Conservation (phyloP, 2,113 vertebrate species). For the Myanophis thanlyinensis region DNA sequence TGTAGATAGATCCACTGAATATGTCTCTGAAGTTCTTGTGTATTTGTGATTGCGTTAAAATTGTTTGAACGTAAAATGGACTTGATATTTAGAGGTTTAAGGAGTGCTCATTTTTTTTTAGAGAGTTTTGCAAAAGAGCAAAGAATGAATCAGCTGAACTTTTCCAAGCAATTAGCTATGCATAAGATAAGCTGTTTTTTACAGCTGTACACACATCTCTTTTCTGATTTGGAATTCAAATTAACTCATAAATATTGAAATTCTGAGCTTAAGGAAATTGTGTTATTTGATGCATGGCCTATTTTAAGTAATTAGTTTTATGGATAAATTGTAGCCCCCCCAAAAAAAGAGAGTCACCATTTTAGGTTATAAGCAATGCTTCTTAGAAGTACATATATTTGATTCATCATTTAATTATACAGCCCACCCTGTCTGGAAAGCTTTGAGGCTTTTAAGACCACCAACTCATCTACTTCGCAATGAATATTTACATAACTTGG, state of each 20-base stretch:
- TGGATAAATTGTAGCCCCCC: slow-evolving; percentile 27
- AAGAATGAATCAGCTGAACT: slow-evolving; percentile 43
- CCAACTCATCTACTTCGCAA: not conserved
- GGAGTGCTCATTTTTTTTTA: slow-evolving; percentile 25
- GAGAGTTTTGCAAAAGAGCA: slow-evolving; percentile 27
- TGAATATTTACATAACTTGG: not conserved
- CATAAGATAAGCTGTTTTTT: slow-evolving; percentile 63
- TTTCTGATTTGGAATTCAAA: slow-evolving; percentile 68
- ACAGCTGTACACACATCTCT: slow-evolving; percentile 44
- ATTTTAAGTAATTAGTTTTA: slow-evolving; percentile 58
- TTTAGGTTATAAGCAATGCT: not conserved
- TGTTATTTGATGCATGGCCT: slow-evolving; percentile 51
- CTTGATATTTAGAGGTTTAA: slow-evolving; percentile 26
- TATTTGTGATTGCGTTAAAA: slow-evolving; percentile 6
- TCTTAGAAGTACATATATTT: not conserved
- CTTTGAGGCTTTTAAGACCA: not conserved
- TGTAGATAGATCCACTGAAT: not conserved
- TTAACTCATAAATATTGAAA: slow-evolving; percentile 71
- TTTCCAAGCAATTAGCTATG: slow-evolving; percentile 63
- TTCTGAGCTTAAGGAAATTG: slow-evolving; percentile 56
- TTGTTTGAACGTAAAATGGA: slow-evolving; percentile 28
- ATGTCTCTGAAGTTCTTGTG: not conserved
- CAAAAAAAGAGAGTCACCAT: slow-evolving; percentile 6
- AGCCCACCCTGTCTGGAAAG: not conserved
- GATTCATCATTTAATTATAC: slow-evolving; percentile 1